These are phyloP conservation scores for Syngnathus floridae DNA, from an alignment of 2,113 vertebrate genomes.

Conservation along the genomic window DNA sequence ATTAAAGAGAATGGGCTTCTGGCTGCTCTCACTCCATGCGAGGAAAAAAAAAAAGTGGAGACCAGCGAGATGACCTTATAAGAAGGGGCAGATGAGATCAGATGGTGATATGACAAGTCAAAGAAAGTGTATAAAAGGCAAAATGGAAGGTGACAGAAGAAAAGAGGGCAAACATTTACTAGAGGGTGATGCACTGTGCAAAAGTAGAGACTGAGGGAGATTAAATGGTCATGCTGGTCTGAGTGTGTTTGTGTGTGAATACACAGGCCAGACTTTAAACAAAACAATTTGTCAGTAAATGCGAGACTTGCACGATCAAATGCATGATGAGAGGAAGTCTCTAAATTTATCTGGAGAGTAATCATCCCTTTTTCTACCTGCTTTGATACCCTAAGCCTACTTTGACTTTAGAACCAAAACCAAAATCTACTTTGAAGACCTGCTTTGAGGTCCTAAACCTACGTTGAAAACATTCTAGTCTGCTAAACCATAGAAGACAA, in stretches of 20 bases:
- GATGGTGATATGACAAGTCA: slow-evolving; percentile 47
- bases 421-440: too few relatives aligned
- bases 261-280: neutral
- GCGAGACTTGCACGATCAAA: too few relatives aligned
- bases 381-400: too few relatives aligned
- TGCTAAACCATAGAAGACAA: too few relatives aligned
- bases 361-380: too few relatives aligned
- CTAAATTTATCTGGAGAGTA: too few relatives aligned
- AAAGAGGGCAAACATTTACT: slow-evolving; percentile 31
- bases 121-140: slow-evolving; percentile 14
- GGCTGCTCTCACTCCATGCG: slow-evolving; percentile 24
- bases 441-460: too few relatives aligned
- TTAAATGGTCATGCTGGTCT: slow-evolving; percentile 45
- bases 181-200: slow-evolving; percentile 14
- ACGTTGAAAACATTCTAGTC: too few relatives aligned
- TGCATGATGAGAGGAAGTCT: too few relatives aligned
- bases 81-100: slow-evolving; percentile 51
- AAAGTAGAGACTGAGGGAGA: slow-evolving; percentile 37
- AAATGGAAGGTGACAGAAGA: slow-evolving; percentile 31
- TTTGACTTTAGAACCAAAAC: too few relatives aligned
- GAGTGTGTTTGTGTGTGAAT: slow-evolving; percentile 9
- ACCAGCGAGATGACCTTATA: slow-evolving; percentile 51
- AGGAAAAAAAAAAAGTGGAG: slow-evolving; percentile 32
- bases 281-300: neutral
- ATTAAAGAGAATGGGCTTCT: slow-evolving; percentile 45